Evolutionary conservation across 2,797 vertebrate genomes (phyloP).

Genomic region (Fundulus diaphanus): DNA sequence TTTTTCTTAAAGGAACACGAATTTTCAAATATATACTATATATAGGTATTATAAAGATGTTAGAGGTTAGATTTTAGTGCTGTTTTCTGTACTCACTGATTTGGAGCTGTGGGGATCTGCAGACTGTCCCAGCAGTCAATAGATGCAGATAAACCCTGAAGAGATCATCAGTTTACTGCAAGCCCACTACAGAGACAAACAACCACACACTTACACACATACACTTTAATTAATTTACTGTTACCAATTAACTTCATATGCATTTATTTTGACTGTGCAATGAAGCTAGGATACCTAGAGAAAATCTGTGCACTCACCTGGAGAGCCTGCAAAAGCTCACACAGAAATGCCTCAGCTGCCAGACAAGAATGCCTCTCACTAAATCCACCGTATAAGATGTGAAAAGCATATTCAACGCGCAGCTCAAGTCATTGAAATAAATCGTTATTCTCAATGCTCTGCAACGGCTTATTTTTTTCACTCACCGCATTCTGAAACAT

Average conservation of each 20-base stretch:
- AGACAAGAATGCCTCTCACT: background rate
- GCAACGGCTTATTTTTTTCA: background rate
- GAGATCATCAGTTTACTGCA: background rate
- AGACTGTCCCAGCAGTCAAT: background rate
- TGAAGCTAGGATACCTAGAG: background rate
- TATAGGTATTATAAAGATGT: background rate
- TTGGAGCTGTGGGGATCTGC: background rate
- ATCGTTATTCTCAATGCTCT: background rate
- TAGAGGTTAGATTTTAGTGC: background rate
- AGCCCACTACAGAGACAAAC: background rate
- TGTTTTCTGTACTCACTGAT: background rate
- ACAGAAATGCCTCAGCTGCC: background rate
- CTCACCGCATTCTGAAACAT: background rate
- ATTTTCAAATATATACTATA: background rate
- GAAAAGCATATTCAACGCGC: background rate
- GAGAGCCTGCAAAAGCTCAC: background rate
- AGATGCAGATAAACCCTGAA: background rate
- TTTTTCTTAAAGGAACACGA: background rate
- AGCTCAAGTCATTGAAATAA: background rate
- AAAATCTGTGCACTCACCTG: background rate
- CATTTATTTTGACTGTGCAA: background rate
- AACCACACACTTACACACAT: background rate
- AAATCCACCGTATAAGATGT: background rate
- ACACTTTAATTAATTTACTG: background rate
- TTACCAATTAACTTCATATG: background rate